A percentile compares a stretch with the other conserved stretches of the same genome.
These are phyloP conservation scores for Tinea pellionella DNA, from an alignment of 2,888 invertebrate genomes.

Conservation along the genomic window DNA sequence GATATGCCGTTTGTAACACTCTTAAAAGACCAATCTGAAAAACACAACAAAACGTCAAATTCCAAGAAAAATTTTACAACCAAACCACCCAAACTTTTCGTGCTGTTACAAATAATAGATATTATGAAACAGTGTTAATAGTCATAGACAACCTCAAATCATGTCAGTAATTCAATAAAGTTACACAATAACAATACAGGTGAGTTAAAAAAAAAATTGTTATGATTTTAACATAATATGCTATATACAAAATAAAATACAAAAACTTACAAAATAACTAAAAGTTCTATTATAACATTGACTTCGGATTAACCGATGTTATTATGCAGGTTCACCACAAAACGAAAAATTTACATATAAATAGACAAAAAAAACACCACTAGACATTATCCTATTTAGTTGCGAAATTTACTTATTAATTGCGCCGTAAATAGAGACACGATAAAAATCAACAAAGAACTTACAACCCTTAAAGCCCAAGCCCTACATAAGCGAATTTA, in stretches of 20 bases:
- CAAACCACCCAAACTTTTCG: slow-evolving; percentile 14
- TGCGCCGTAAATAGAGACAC: no score
- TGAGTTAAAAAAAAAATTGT: background rate
- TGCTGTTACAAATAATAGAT: slow-evolving; percentile 13
- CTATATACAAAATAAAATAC: slow-evolving; percentile 21
- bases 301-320: background rate
- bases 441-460: no score
- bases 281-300: background rate
- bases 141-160: background rate
- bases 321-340: background rate
- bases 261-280: slow-evolving; percentile 15
- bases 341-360: no score
- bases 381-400: no score
- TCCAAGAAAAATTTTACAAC: slow-evolving; percentile 7
- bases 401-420: no score
- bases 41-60: slow-evolving; percentile 20
- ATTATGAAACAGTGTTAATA: background rate
- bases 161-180: slow-evolving; percentile 10
- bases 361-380: no score
- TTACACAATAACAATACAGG: slow-evolving; percentile 8
- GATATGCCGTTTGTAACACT: slow-evolving; percentile 60
- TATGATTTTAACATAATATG: slow-evolving; percentile 16
- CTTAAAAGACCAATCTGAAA: slow-evolving; percentile 70
- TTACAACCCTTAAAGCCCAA: no score
- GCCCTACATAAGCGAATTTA: no score